Evolutionary conservation across 2,113 vertebrate species (phyloP), one percentile per base, ranked within the genome.

Genomic region (Pterocles orientalis): DNA sequence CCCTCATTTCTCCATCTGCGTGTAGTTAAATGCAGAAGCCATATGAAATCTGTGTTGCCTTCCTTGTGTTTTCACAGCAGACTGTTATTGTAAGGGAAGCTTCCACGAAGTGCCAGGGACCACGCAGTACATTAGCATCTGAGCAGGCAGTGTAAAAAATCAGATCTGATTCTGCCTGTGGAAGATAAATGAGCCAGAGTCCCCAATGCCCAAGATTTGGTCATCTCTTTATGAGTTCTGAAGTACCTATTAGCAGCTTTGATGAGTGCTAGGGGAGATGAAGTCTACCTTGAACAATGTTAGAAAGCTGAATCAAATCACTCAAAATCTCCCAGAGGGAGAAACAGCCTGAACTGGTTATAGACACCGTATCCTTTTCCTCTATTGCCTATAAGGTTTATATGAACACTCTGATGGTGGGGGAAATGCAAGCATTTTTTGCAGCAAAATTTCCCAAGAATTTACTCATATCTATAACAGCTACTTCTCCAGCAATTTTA

Each of bases 191-290:
- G 98, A 98, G 97, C 96, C 75, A 71, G 96, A 97, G 96, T 97
- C 97, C 97, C 97, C 97, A 96, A 6, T 95, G 97, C 96, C 95
- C 97, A 93, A 97, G 98, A 97, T 98, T 97, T 98, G 98, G 98
- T 97, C 98, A 98, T 98, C 97, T 97, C 97, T 98, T 98, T 98
- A 98, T 98, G 98, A 98, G 98, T 97, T 98, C 98, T 98, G 98
- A 98, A 98, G 98, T 97, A 98, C 97, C 98, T 98, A 98, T 98
- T 98, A 98, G 98, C 97, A 97, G 97, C 96, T 97, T 97, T 98
- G 98, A 98, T 98, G 98, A 98, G 97, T 97, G 97, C 98, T 98
- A 87, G 97, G 98, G 97, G 98, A 98, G 97, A 98, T 98, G 97
- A 98, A 98, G 98, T 97, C 98, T 97, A 98, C 96, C 98, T 98